Conservation (phyloP, 2,113 vertebrate genomes). For the Hippocampus comes region DNA sequence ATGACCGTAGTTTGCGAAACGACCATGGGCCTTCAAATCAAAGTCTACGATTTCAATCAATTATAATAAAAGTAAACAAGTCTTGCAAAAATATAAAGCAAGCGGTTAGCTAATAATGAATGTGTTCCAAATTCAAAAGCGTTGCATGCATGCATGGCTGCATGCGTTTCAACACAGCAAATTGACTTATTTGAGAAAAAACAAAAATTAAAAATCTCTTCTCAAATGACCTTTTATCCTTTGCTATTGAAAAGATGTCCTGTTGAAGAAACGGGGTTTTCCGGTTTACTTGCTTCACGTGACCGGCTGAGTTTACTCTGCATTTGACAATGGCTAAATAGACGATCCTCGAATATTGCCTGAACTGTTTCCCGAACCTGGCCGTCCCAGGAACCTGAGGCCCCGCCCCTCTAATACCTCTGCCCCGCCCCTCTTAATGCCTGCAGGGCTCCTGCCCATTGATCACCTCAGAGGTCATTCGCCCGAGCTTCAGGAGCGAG, state of each 20-base stretch:
- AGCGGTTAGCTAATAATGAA: no score
- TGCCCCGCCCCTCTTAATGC: background rate
- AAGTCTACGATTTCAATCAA: background rate
- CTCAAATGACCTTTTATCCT: no score
- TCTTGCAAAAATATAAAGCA: background rate
- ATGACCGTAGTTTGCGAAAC: background rate
- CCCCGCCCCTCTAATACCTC: conserved; percentile 27
- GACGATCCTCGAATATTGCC: conserved; percentile 43
- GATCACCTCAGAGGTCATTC: conserved; percentile 31
- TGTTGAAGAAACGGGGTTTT: background rate
- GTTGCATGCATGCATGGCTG: no score
- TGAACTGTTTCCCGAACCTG: conserved; percentile 13
- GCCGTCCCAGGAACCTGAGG: conserved; percentile 42
- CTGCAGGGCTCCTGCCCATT: background rate
- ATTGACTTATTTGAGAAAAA: no score
- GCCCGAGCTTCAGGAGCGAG: background rate
- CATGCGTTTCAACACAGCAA: no score
- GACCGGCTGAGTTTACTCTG: background rate
- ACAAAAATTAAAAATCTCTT: no score
- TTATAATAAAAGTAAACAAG: background rate
- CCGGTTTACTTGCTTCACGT: background rate
- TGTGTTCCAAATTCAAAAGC: no score
- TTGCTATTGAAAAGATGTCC: background rate
- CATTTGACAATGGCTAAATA: background rate
- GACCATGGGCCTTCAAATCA: background rate